These are phyloP conservation scores for Phania funesta DNA, from an alignment of 2,888 invertebrate genomes.

Conservation along the genomic window DNA sequence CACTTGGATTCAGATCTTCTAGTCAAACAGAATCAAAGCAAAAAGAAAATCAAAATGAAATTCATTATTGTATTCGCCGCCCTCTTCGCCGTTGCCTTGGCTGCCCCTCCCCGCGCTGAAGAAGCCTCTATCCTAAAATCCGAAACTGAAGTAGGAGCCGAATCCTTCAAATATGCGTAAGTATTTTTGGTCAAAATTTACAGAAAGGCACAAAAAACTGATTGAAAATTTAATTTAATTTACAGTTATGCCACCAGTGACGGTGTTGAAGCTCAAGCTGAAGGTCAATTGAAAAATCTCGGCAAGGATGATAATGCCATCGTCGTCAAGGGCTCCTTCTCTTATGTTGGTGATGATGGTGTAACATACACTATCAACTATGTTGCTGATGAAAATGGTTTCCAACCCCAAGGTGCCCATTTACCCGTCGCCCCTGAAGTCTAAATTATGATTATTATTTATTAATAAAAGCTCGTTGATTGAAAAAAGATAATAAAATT, in stretches of 20 bases:
- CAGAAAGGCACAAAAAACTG: neutral
- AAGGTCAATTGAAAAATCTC: constrained; percentile 64
- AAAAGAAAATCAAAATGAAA: constrained; percentile 67
- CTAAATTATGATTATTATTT: constrained; percentile 47
- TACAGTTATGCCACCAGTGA: constrained; percentile 71
- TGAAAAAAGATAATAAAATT: neutral
- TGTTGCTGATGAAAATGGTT: constrained; percentile 70
- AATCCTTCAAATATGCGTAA: constrained; percentile 83
- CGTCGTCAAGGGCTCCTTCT: constrained; percentile 70
- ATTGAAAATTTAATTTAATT: neutral
- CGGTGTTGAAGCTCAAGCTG: constrained; percentile 65
- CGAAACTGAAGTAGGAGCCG: constrained; percentile 69
- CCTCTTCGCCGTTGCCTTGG: constrained; percentile 76
- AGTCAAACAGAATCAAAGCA: neutral
- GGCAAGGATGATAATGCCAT: constrained; percentile 68
- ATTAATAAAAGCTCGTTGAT: constrained; percentile 33
- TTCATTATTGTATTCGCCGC: constrained; percentile 77
- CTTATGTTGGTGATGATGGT: constrained; percentile 70
- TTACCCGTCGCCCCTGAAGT: constrained; percentile 72
- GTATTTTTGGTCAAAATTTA: constrained; percentile 69
- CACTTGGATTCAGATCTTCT: neutral
- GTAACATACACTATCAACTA: constrained; percentile 70
- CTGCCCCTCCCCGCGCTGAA: constrained; percentile 45
- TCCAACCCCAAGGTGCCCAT: constrained; percentile 73
- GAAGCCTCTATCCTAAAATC: constrained; percentile 37